phyloP scores from a whole-genome alignment of 2,888 invertebrate species.

The Troides helena region DNA sequence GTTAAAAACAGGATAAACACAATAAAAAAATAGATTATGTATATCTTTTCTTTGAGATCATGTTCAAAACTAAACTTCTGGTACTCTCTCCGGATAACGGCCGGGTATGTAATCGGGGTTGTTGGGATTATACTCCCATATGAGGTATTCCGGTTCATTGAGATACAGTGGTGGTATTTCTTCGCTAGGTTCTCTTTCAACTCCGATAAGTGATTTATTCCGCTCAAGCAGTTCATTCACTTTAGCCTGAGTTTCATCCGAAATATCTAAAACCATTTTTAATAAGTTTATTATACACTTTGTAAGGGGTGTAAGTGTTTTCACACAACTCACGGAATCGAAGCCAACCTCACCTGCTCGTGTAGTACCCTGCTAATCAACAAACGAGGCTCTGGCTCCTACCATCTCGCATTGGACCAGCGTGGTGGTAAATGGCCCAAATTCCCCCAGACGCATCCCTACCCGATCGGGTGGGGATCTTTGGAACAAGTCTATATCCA shows the following conservation, averaged over 20 bases:
- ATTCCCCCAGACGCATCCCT: too few species aligned
- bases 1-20: not conserved
- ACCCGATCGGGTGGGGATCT: too few species aligned
- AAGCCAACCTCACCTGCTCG: too few species aligned
- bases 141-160: conserved; percentile 72
- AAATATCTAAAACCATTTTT: conserved; percentile 59
- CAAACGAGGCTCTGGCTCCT: too few species aligned
- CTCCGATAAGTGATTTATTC: conserved; percentile 61
- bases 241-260: conserved; percentile 61
- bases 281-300: too few species aligned
- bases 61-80: conserved; percentile 59
- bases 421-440: too few species aligned
- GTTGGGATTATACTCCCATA: conserved; percentile 76
- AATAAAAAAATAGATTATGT: not conserved
- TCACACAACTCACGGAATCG: too few species aligned
- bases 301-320: too few species aligned
- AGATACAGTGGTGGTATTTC: conserved; percentile 72
- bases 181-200: conserved; percentile 64
- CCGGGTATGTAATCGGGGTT: conserved; percentile 70
- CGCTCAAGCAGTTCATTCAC: conserved; percentile 71
- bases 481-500: too few species aligned
- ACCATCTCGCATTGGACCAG: too few species aligned
- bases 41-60: not conserved
- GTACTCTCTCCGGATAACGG: conserved; percentile 61
- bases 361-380: too few species aligned